These are phyloP conservation scores for Hydropsyche tenuis DNA, from an alignment of 1,140 invertebrate genomes.

Conservation along the genomic window DNA sequence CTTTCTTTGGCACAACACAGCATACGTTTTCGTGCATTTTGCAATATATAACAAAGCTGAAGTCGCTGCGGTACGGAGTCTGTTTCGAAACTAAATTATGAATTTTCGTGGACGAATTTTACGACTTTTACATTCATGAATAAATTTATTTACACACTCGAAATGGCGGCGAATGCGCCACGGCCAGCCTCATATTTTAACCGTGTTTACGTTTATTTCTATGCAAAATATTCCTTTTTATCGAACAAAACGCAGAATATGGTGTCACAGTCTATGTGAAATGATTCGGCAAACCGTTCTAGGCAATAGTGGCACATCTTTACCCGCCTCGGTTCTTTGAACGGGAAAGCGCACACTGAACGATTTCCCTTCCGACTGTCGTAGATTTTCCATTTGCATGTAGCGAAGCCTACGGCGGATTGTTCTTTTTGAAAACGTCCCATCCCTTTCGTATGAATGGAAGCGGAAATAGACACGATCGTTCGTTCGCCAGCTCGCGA, in stretches of 20 bases:
- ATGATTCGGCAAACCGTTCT: slow-evolving; percentile 43
- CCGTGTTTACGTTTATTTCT: background rate
- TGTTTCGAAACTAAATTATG: slow-evolving; percentile 1
- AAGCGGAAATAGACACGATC: slow-evolving; percentile 33
- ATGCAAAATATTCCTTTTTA: background rate
- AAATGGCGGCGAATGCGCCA: no score
- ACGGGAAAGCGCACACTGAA: slow-evolving; percentile 10
- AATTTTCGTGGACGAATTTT: background rate
- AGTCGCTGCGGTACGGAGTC: background rate
- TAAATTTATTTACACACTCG: slow-evolving; percentile 1
- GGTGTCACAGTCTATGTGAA: slow-evolving; percentile 27
- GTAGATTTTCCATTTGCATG: slow-evolving; percentile 39
- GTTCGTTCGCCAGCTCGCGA: background rate
- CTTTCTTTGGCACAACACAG: background rate
- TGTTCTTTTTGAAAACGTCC: slow-evolving; percentile 29
- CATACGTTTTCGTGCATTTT: slow-evolving; percentile 16
- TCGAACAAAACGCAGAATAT: slow-evolving; percentile 8
- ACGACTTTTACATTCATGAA: slow-evolving; percentile 22
- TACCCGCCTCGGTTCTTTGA: background rate
- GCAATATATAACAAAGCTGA: background rate
- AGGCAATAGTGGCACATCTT: slow-evolving; percentile 25
- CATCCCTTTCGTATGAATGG: slow-evolving; percentile 16
- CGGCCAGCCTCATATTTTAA: no score
- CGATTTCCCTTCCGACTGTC: slow-evolving; percentile 33
- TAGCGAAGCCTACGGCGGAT: slow-evolving; percentile 30